A percentile compares a stretch with the other conserved stretches of the same genome.
These are phyloP conservation scores for Sebastiscus albofasciatus DNA, from an alignment of 2,797 vertebrate genomes.

Conservation along the genomic window DNA sequence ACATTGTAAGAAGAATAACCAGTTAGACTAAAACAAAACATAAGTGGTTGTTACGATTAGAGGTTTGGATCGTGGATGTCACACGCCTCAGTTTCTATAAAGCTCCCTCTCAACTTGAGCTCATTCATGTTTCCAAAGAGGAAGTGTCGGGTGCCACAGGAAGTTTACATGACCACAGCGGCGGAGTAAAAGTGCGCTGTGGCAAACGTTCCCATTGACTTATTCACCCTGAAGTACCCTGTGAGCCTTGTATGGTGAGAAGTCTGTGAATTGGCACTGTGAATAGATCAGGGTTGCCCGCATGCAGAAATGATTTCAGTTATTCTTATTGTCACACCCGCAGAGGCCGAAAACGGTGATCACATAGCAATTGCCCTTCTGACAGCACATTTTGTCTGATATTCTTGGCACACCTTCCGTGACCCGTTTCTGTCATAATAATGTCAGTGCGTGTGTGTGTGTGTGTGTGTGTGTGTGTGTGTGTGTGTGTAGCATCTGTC, in stretches of 20 bases:
- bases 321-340: neutral
- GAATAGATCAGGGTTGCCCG: neutral
- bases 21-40: neutral
- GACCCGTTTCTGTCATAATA: constrained; percentile 62
- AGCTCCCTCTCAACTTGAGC: constrained; percentile 19
- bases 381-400: constrained; percentile 48
- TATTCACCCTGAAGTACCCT: constrained; percentile 21
- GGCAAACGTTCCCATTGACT: constrained; percentile 41
- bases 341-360: constrained; percentile 11
- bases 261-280: constrained; percentile 3
- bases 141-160: constrained; percentile 44
- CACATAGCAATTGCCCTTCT: constrained; percentile 16
- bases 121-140: constrained; percentile 34
- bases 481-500: constrained; percentile 1
- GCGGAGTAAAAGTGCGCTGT: constrained; percentile 19
- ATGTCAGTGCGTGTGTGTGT: constrained; percentile 37
- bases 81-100: neutral
- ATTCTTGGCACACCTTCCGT: constrained; percentile 60
- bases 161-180: constrained; percentile 56
- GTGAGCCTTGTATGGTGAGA: constrained; percentile 1
- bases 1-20: neutral
- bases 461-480: constrained; percentile 15
- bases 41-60: constrained; percentile 7
- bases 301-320: neutral
- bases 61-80: constrained; percentile 27